Evolutionary conservation across 2,113 vertebrate species (phyloP).

Genomic region (Halcyon senegalensis): DNA sequence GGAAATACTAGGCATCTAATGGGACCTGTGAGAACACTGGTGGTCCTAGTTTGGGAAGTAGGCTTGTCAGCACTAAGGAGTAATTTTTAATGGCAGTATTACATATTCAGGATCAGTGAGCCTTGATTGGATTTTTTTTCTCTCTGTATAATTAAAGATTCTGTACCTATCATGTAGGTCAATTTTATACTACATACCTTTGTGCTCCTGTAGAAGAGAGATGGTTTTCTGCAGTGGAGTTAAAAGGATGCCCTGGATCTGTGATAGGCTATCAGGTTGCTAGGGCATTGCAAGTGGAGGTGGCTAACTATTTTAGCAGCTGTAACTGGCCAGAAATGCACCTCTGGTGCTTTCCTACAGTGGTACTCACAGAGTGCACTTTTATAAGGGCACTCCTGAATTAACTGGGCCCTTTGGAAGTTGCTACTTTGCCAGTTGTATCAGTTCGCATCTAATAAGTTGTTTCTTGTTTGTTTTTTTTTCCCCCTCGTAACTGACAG

Average conservation of each 20-base stretch:
- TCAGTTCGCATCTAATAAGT: background rate
- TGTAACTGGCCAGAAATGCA: background rate
- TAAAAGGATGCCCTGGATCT: background rate
- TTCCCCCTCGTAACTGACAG: background rate
- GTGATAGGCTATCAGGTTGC: background rate
- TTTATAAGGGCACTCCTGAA: background rate
- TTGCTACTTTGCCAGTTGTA: background rate
- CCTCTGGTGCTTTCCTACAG: background rate
- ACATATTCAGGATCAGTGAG: background rate
- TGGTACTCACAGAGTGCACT: background rate
- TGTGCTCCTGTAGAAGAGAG: background rate
- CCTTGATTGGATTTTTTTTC: background rate
- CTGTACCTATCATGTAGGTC: background rate
- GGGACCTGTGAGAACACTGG: background rate
- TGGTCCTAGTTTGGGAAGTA: background rate
- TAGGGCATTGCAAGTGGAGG: background rate
- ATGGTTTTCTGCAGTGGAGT: background rate
- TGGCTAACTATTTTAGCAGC: background rate
- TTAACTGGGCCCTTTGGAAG: background rate
- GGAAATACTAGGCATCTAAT: background rate
- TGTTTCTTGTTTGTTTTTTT: background rate
- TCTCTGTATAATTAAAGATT: background rate
- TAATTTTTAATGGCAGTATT: background rate
- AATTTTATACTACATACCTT: background rate
- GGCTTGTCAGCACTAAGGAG: background rate